A percentile compares a stretch with the other conserved stretches of the same genome.
These are phyloP conservation scores for Prochilodus magdalenae DNA, from an alignment of 2,113 vertebrate species.

Conservation along the genomic window DNA sequence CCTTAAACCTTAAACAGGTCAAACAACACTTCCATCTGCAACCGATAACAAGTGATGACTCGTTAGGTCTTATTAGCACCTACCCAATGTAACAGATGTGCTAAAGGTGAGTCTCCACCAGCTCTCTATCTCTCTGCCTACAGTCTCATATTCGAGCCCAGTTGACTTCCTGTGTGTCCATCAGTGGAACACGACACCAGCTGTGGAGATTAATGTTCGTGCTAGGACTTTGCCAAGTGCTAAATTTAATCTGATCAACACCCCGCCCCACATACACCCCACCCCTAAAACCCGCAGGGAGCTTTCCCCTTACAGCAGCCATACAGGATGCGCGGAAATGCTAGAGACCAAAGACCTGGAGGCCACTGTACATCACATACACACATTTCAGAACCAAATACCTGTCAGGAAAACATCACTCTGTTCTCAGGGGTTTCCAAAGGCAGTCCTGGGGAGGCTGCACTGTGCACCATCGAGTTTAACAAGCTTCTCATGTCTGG, in stretches of 20 bases:
- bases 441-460: too few relatives aligned
- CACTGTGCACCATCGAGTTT: too few relatives aligned
- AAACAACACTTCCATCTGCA: neutral
- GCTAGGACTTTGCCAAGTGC: conserved; percentile 55
- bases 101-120: neutral
- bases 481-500: neutral
- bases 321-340: neutral
- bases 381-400: neutral
- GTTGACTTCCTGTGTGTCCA: conserved; percentile 33
- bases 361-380: neutral
- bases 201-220: conserved; percentile 46
- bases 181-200: conserved; percentile 64
- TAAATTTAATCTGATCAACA: conserved; percentile 60
- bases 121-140: conserved; percentile 17
- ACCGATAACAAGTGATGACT: neutral
- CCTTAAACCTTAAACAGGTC: too few relatives aligned
- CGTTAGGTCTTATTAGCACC: neutral
- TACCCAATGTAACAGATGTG: neutral
- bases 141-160: conserved; percentile 10
- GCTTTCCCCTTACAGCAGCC: neutral
- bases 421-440: neutral
- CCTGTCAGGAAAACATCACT: neutral
- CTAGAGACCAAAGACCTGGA: neutral
- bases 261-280: neutral
- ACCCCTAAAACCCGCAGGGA: neutral